A percentile compares a stretch with the other conserved stretches of the same genome.
phyloP scores from a whole-genome alignment of 2,113 vertebrate genomes.

The Proteles cristata region DNA sequence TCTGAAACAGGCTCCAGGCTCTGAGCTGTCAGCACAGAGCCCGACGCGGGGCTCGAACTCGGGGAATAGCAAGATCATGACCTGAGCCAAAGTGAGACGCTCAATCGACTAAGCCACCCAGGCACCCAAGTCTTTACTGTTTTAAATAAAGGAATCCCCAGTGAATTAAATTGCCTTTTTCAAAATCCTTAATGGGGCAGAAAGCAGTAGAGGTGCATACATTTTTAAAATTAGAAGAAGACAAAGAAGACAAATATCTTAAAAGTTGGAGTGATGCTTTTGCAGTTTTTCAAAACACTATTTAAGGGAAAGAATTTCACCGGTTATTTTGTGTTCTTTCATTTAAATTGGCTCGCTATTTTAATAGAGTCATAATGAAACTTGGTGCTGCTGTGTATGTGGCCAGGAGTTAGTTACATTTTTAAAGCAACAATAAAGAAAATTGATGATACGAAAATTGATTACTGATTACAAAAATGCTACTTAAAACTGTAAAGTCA shows the following conservation, averaged over 20 bases:
- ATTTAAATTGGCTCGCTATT: constrained; percentile 13
- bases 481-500: neutral
- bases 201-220: neutral
- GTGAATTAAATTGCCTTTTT: constrained; percentile 23
- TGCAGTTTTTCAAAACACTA: neutral
- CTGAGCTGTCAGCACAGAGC: too few relatives aligned
- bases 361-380: neutral
- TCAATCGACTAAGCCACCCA: too few relatives aligned
- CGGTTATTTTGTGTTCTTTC: neutral
- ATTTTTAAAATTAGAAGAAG: constrained; percentile 31
- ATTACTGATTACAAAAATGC: neutral
- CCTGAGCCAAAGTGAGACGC: too few relatives aligned
- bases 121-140: neutral
- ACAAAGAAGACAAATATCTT: neutral
- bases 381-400: neutral
- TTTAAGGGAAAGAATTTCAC: neutral
- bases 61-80: too few relatives aligned
- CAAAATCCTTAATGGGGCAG: constrained; percentile 29
- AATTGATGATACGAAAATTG: neutral
- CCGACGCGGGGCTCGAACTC: too few relatives aligned
- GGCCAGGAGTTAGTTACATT: neutral
- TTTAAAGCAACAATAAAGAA: constrained; percentile 13
- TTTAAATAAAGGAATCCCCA: constrained; percentile 58
- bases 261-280: constrained; percentile 33
- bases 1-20: too few relatives aligned